These are phyloP conservation scores for Erpetoichthys calabaricus DNA, from an alignment of 2,797 vertebrate genomes.

Conservation along the genomic window DNA sequence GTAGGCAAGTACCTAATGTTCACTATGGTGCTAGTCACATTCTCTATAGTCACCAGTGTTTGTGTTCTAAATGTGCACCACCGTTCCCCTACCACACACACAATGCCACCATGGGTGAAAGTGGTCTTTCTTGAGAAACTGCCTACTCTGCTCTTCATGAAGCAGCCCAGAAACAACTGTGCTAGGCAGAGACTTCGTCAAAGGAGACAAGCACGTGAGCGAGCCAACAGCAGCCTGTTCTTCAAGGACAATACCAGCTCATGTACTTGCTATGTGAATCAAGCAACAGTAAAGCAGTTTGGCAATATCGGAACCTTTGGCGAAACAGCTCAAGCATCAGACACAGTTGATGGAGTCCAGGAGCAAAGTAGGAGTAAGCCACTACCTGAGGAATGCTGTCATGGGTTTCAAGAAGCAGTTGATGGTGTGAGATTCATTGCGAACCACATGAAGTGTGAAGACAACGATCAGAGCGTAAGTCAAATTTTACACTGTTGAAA, in stretches of 20 bases:
- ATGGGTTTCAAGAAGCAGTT: slow-evolving; percentile 39
- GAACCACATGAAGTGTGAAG: slow-evolving; percentile 88
- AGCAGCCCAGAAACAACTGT: slow-evolving; percentile 73
- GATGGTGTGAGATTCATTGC: slow-evolving; percentile 60
- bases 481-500: too few species aligned
- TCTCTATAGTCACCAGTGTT: slow-evolving; percentile 89
- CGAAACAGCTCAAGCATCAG: slow-evolving; percentile 27
- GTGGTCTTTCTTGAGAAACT: slow-evolving; percentile 81
- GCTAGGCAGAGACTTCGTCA: slow-evolving; percentile 76
- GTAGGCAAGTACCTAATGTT: slow-evolving; percentile 96
- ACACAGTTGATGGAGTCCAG: slow-evolving; percentile 59
- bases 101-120: slow-evolving; percentile 90
- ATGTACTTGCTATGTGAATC: slow-evolving; percentile 79
- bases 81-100: slow-evolving; percentile 88
- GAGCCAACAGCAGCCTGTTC: slow-evolving; percentile 27
- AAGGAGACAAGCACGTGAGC: slow-evolving; percentile 54
- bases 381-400: slow-evolving; percentile 22
- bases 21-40: slow-evolving; percentile 94
- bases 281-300: slow-evolving; percentile 58
- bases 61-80: slow-evolving; percentile 92
- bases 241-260: slow-evolving; percentile 32
- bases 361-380: slow-evolving; percentile 34
- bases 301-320: slow-evolving; percentile 33
- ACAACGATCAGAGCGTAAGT: slow-evolving; percentile 92
- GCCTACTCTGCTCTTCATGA: slow-evolving; percentile 82